Evolutionary conservation across 2,113 vertebrate species (phyloP).

Genomic region (Stigmatopora argus): DNA sequence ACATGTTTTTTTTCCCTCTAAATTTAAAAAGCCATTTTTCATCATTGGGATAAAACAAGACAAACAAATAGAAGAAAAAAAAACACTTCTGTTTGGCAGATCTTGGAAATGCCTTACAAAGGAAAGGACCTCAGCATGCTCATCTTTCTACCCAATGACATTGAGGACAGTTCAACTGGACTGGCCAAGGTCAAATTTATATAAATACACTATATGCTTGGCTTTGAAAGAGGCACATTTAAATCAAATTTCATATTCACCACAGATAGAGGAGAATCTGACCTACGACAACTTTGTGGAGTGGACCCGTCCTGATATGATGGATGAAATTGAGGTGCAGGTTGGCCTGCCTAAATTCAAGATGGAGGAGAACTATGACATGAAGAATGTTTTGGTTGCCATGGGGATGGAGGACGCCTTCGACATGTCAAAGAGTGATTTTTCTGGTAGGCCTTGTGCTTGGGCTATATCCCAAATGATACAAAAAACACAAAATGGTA

Average conservation of each 20-base stretch:
- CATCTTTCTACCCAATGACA: slow-evolving; percentile 79
- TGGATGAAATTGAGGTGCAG: slow-evolving; percentile 63
- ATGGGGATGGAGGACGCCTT: slow-evolving; percentile 83
- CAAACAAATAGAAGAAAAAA: too few species aligned
- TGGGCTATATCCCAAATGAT: not conserved
- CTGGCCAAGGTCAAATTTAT: slow-evolving; percentile 78
- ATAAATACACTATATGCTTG: not conserved
- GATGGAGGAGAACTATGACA: slow-evolving; percentile 74
- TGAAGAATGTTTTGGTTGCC: slow-evolving; percentile 64
- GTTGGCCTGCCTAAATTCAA: slow-evolving; percentile 77
- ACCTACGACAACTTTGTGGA: slow-evolving; percentile 74
- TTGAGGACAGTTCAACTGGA: slow-evolving; percentile 77
- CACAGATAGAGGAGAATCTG: slow-evolving; percentile 73
- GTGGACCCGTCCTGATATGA: slow-evolving; percentile 71
- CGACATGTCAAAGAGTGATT: slow-evolving; percentile 54
- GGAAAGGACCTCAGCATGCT: slow-evolving; percentile 90
- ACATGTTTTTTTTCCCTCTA: not conserved
- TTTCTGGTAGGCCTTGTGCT: slow-evolving; percentile 59
- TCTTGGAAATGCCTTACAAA: slow-evolving; percentile 87
- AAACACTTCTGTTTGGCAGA: slow-evolving; percentile 28
- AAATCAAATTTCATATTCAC: not conserved
- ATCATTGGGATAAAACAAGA: not conserved
- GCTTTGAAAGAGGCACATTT: not conserved
- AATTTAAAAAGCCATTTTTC: not conserved
- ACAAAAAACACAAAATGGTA: too few species aligned